Conservation (phyloP, 2,888 invertebrate genomes). For the Pelosia muscerda region DNA sequence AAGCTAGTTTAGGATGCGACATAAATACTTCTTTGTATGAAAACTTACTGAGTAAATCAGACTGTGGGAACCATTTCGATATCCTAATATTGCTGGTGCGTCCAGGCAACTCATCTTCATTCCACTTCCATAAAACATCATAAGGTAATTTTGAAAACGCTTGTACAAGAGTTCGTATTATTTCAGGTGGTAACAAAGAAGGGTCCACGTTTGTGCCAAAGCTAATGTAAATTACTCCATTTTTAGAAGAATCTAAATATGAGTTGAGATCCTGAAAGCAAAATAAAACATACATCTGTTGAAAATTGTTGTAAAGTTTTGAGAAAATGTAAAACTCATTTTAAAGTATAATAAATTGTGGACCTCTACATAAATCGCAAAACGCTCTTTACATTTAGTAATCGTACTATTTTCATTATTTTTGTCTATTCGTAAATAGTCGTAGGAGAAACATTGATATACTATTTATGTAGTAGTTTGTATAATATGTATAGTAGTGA, state of each 20-base stretch:
- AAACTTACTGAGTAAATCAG: conserved; percentile 70
- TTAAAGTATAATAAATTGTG: too few species aligned
- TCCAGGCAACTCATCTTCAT: conserved; percentile 53
- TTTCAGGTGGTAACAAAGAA: conserved; percentile 57
- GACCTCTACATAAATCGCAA: too few species aligned
- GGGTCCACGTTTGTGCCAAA: conserved; percentile 58
- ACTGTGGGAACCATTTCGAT: conserved; percentile 71
- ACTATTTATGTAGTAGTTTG: too few species aligned
- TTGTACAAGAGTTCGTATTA: conserved; percentile 55
- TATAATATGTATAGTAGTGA: too few species aligned
- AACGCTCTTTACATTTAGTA: too few species aligned
- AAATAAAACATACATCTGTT: conserved; percentile 38
- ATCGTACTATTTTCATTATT: too few species aligned
- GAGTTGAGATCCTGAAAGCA: conserved; percentile 62
- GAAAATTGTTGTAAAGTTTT: too few species aligned
- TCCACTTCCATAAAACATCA: conserved; percentile 75
- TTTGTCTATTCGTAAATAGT: too few species aligned
- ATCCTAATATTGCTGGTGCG: conserved; percentile 60
- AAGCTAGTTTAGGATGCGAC: not conserved
- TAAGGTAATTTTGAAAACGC: conserved; percentile 69
- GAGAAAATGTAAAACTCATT: too few species aligned
- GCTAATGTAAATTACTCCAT: conserved; percentile 58
- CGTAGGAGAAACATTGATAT: too few species aligned
- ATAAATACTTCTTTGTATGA: conserved; percentile 37
- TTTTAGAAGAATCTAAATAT: conserved; percentile 49